Base-by-base conservation (phyloP, 1,140 invertebrate species). In the Temnothorax longispinosus region DNA sequence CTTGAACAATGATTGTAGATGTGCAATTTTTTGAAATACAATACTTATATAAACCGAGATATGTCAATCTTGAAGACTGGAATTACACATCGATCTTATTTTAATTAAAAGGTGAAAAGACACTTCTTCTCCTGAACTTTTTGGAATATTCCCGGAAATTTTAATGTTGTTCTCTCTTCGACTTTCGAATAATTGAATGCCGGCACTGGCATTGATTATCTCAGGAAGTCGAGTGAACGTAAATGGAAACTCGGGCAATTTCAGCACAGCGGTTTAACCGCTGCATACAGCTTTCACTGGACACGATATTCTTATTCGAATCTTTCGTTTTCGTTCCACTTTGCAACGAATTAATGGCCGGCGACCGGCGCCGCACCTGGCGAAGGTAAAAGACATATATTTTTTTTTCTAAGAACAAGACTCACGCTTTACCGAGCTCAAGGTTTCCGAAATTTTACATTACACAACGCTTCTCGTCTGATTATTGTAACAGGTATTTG, bases 161-260 rank as follows among this genome's bases (percentile, higher is more conserved):
- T 18, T 38, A 56, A 5, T 6, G 18, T 54, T 75, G 15, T 60
- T 58, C 35, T 15, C 4, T 41, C 38, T 21, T 69, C 54, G 44
- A 21, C n/a, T 47, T 65, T 67, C n/a, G 13, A 80, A 52, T 41
- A 2, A 69, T 38, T 27, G 15, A 80, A 67, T 56, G 27, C 10
- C n/a, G 4, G 52, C 8, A 21, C 21, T 38, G 35, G 13, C 50
- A 54, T 65, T 87, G 69, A 86, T 78, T 69, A 38, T 21, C 11
- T 1, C 38, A 21, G 52, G 10, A 56, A 58, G 44, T 78, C 47
- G 5, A 77, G 54, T 62, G 58, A 86, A 87, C 72, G 72, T 47
- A 78, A 78, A 87, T 27, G 74, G 85, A 87, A 80, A 88, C 27
- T 50, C 27, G 72, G 3, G 35, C 62, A 47, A 87, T 88, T 88